Evolutionary conservation across 2,113 vertebrate species (phyloP), one percentile per base, ranked within the genome.

Genomic region (Brachypteracias leptosomus): DNA sequence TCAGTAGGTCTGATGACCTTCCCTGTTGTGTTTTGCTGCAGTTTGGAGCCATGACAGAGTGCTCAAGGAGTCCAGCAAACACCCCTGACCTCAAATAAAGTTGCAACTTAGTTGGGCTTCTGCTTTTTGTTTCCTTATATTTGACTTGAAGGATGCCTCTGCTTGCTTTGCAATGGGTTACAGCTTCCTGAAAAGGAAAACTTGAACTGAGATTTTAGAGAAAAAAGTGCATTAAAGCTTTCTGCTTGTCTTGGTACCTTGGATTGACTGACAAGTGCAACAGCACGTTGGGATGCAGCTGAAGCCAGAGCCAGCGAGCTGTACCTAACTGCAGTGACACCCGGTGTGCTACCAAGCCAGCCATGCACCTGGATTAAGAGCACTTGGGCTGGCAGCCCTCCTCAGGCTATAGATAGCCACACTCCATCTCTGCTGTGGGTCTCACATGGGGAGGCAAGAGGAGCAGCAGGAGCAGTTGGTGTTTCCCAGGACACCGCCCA

Each of bases 401-500:
- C 55, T 51, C 51, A 3, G 40, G 59, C 90, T 81, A 58, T 66
- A 81, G 55, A 74, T 58, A 82, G 70, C 47, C 9, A 2, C 0
- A 0, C 16, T 76, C 18, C 1, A 2, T 10, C 52, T 51, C 65
- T 84, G 85, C 73, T 4, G 0, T 1, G 77, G 24, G 24, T 49
- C 85, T 77, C 7, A 0, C 1, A 0, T 0, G 1, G 29, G 74
- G n/a, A 57, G 51, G 74, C 33, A 65, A 35, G 72, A 61, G 65
- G 57, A 58, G 51, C 77, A 58, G 40, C 38, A 35, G 65, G 33
- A 91, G 13, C 1, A 7, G 42, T 13, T 44, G 28, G 6, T 11
- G 91, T 47, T 40, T 21, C 40, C 55, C 2, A 1, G 28, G n/a
- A 44, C 29, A 24, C n/a, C 31, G n/a, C 52, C 54, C 0, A 0